These are phyloP conservation scores for Drosophila anomalata DNA, from an alignment of 2,888 invertebrate species.

Conservation along the genomic window DNA sequence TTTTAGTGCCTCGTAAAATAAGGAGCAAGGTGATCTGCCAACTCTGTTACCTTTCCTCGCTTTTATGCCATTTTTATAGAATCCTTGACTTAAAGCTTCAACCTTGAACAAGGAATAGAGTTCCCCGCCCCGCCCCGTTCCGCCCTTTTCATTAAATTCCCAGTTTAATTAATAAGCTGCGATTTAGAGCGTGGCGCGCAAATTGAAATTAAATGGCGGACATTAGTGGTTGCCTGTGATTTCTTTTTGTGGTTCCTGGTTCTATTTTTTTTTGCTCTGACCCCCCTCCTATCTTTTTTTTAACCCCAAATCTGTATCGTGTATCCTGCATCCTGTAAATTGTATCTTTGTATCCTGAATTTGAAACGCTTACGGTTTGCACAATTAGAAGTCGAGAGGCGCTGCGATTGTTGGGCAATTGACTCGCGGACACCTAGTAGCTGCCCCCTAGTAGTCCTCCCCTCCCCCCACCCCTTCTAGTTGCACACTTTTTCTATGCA, in stretches of 20 bases:
- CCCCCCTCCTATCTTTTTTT: too few relatives aligned
- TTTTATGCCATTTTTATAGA: not conserved
- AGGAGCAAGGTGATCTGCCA: too few relatives aligned
- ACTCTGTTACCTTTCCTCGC: not conserved
- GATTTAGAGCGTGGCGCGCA: slow-evolving; percentile 63
- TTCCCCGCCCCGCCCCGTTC: not conserved
- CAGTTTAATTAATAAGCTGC: slow-evolving; percentile 73
- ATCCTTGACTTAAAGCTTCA: not conserved
- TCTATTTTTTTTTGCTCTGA: not conserved
- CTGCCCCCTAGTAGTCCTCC: not conserved
- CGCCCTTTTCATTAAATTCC: slow-evolving; percentile 14
- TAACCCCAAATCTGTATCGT: not conserved
- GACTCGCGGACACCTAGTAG: slow-evolving; percentile 32
- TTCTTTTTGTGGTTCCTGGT: not conserved
- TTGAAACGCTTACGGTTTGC: slow-evolving; percentile 3
- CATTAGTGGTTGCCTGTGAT: slow-evolving; percentile 59
- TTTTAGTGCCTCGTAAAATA: not conserved
- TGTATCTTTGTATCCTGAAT: slow-evolving; percentile 1
- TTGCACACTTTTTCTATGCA: slow-evolving; percentile 6
- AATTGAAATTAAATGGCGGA: slow-evolving; percentile 76
- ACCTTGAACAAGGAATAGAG: not conserved
- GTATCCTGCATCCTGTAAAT: not conserved
- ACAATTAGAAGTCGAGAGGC: slow-evolving; percentile 21
- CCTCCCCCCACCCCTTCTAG: not conserved
- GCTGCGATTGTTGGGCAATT: slow-evolving; percentile 44